Percentiles rank a stretch among this genome's conserved stretches.
Conservation (phyloP, 2,888 invertebrate species). For the Neria commutata region DNA sequence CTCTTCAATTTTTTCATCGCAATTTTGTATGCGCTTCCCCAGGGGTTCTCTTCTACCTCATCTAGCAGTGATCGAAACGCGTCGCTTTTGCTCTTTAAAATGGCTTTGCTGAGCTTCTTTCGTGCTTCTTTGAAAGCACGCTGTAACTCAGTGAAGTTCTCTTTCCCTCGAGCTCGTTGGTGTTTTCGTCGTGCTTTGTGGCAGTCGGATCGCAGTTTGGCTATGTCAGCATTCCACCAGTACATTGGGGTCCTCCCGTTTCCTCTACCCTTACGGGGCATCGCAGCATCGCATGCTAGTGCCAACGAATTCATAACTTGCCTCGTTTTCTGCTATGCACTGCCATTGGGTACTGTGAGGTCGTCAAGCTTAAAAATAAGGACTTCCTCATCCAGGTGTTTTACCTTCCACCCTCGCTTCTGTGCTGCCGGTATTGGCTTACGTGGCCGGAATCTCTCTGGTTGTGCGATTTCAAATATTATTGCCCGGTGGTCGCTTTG, state of each 20-base stretch:
- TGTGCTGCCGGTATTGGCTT: neutral
- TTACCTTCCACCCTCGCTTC: neutral
- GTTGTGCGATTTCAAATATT: neutral
- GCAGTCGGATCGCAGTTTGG: neutral
- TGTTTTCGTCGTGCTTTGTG: neutral
- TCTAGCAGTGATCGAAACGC: neutral
- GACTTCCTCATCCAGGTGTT: neutral
- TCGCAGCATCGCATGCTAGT: neutral
- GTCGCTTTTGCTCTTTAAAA: neutral
- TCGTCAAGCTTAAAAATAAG: neutral
- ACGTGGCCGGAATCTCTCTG: neutral
- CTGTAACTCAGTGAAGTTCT: too few relatives aligned
- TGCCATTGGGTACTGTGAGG: neutral
- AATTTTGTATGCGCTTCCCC: too few relatives aligned
- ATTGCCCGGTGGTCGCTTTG: neutral
- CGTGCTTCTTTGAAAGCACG: neutral
- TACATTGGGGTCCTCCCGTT: neutral
- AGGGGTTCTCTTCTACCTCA: neutral
- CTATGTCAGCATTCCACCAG: neutral
- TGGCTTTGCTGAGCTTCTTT: neutral
- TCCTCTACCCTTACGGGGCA: neutral
- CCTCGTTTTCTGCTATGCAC: neutral
- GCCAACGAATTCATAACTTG: neutral
- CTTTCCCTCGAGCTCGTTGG: neutral
- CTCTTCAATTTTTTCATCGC: too few relatives aligned